Percentiles rank a stretch among this genome's conserved stretches.
Conservation (phyloP, 2,888 invertebrate species). For the Pegoplata infirma region DNA sequence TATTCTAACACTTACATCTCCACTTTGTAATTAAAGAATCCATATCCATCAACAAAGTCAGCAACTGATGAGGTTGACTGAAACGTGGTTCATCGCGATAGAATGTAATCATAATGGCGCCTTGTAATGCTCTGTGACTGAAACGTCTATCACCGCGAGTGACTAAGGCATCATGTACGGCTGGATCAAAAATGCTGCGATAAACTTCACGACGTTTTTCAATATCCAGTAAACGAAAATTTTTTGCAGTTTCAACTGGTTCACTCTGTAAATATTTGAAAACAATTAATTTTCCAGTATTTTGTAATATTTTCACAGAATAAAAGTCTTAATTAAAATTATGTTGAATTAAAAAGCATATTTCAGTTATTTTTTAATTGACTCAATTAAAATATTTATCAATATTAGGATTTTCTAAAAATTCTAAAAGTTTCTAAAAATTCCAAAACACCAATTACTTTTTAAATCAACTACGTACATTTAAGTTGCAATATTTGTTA, state of each 20-base stretch:
- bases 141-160: conserved; percentile 87
- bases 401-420: no score
- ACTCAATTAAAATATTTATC: no score
- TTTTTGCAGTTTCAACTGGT: conserved; percentile 81
- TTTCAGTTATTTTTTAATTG: no score
- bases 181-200: conserved; percentile 92
- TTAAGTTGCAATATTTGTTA: no score
- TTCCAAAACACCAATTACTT: no score
- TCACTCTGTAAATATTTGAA: conserved; percentile 79
- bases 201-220: conserved; percentile 90
- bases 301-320: no score
- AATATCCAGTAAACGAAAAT: conserved; percentile 85
- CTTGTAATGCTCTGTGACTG: conserved; percentile 94
- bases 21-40: conserved; percentile 99
- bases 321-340: no score
- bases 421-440: no score
- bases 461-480: no score
- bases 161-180: conserved; percentile 89
- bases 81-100: conserved; percentile 98
- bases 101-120: conserved; percentile 98
- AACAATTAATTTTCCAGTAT: not conserved
- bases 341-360: no score
- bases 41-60: conserved; percentile 97
- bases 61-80: conserved; percentile 97
- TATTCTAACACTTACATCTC: conserved; percentile 96